Base-by-base conservation (phyloP, 2,113 vertebrate genomes). In the Vanacampus margaritifer region DNA sequence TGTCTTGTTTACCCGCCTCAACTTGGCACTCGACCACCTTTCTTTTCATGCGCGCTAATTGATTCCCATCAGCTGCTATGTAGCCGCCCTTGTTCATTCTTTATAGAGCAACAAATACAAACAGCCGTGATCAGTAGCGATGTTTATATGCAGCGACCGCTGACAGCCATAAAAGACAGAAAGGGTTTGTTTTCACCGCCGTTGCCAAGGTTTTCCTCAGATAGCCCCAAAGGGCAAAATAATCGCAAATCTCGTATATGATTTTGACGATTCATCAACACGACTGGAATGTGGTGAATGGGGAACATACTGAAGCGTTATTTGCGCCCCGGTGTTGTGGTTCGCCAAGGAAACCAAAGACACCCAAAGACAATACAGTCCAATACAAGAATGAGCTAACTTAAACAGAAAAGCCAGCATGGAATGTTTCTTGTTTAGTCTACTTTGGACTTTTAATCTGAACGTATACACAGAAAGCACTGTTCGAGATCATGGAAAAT, bases 51-150 rank as follows among this genome's bases (percentile, higher is more conserved):
- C 14, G 24, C 26, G 54, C 14, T 57, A 57, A 57, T 57, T 57
- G 54, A 57, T 57, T 28, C 26, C 54, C 54, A 32, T 57, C 54
- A 57, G 26, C 54, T 23, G 48, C 21, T 51, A 23, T 12, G 48
- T 37, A 1, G 7, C 7, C n/a, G n/a, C 36, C n/a, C 10, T 13
- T 45, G 39, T 43, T 63, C 83, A 57, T 82, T 48, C 6, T 85
- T 81, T 86, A 86, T 83, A 66, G 73, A 78, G 78, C 80, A 72
- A 79, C 70, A 70, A 79, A 80, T 76, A 78, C 75, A 87, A 84
- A 87, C 70, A 84, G 72, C 68, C 50, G 69, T 14, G 11, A 26
- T 54, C 39, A 45, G 61, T 63, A 6, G 35, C 57, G n/a, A 43
- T 41, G 37, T 43, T 62, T 62, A 26, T 24, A 26, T 6, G 53